Evolutionary conservation across 37 sponge, comb jelly and placozoan species (phyloP), one percentile per base, ranked within the genome.

Genomic region (Haliclona indistincta): DNA sequence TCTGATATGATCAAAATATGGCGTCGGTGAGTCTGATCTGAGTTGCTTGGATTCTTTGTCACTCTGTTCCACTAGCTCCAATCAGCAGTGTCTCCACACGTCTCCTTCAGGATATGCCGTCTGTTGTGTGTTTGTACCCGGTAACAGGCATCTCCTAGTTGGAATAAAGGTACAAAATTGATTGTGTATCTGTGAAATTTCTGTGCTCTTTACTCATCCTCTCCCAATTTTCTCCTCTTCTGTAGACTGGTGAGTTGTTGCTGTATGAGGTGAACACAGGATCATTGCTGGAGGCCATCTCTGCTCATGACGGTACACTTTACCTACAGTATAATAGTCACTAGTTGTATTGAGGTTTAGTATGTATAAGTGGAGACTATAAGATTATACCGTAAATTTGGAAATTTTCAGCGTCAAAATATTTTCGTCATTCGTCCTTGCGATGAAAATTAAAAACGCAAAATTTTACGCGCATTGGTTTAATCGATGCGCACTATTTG

Each of bases 81-180:
- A 81, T 3, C 86, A 63, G 44, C 91, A 88, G 56, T 91, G 95
- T 61, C 68, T 88, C 28, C 63, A 44, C 80, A 93, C 89, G 22
- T 35, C 94, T 54, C 40, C 65, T 47, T 90, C 86, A 34, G 89
- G 92, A 6, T 86, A 89, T 71, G 91, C 77, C n/a, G 63, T 95
- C 34, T 84, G 76, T 42, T 64, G 73, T 13, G 54, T 74, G n/a
- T 87, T 98, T 81, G 86, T 83, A 34, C 96, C 96, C 22, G 96
- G 99, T 25, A 86, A 98, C 53, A 78, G 89, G 34, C 82, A 93
- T 49, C 63, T 81, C 17, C 47, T 98, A 22, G 44, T 88, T 8
- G 99, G 99, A 22, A 90, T 87, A 8, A 95, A 93, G 88, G 95
- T 94, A 29, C 22, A 77, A 0, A 63, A 8, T n/a, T n/a, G n/a